Percentiles rank a stretch among this genome's conserved stretches.
These are phyloP conservation scores for Clarias magur DNA, from an alignment of 2,113 vertebrate genomes.

Conservation along the genomic window DNA sequence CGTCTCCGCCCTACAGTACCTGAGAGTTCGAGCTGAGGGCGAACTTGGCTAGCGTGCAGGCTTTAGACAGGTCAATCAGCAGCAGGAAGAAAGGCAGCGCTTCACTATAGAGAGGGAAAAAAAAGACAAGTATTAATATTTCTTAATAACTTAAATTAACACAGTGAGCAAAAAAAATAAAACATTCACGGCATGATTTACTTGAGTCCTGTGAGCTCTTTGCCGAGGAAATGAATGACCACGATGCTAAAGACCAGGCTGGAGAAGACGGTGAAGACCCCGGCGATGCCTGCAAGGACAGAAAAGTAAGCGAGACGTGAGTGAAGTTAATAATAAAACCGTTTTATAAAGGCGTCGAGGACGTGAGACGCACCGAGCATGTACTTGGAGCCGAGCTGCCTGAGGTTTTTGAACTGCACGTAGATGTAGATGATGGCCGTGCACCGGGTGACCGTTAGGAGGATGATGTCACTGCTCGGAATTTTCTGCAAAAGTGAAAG, in stretches of 20 bases:
- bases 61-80: constrained; percentile 94
- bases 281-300: constrained; percentile 83
- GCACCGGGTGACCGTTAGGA: constrained; percentile 94
- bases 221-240: constrained; percentile 95
- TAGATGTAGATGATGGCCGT: constrained; percentile 97
- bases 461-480: constrained; percentile 93
- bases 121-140: not conserved
- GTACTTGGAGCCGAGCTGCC: constrained; percentile 96
- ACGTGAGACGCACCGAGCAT: constrained; percentile 83
- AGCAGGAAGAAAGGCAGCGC: constrained; percentile 95
- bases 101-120: constrained; percentile 74
- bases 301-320: not conserved
- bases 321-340: not conserved
- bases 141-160: not conserved
- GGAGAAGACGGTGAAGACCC: constrained; percentile 97
- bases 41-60: constrained; percentile 92
- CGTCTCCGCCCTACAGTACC: constrained; percentile 65
- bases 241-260: constrained; percentile 98
- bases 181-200: constrained; percentile 65
- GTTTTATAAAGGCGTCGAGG: not conserved
- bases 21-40: constrained; percentile 95
- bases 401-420: constrained; percentile 95
- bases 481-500: constrained; percentile 76
- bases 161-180: not conserved
- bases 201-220: constrained; percentile 97